Evolutionary conservation across 2,113 vertebrate species (phyloP), one percentile per base, ranked within the genome.

Genomic region (Struthio camelus): DNA sequence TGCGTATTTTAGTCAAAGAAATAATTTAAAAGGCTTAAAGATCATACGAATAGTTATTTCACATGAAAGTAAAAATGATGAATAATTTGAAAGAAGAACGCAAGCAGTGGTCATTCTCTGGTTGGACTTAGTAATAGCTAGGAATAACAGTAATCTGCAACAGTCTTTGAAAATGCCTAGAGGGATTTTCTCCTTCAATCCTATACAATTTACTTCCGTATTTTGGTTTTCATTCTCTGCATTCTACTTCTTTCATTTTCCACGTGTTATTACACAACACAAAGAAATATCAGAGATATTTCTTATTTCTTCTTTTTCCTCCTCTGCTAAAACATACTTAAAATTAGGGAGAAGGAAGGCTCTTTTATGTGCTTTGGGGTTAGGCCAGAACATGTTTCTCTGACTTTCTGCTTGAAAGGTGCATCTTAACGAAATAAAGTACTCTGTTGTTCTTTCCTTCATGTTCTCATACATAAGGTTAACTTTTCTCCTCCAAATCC

Each of bases 11-110:
- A 56, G 7, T 53, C 51, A 10, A 34, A 84, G 54, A 38, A 81
- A 3, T 20, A 34, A 19, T 17, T 13, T 38, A 42, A 67, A 89
- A 87, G 8, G 19, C 46, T 40, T 66, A 65, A 80, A 85, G 36
- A 62, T 67, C 61, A 80, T 32, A 48, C 18, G 93, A 93, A 87
- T 54, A 87, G 48, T 61, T 89, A 50, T 66, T 85, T 87, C 73
- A 59, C 40, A 50, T 58, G 15, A 91, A 90, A 89, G 22, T 58
- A 73, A 79, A 79, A 87, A 27, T 9, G 34, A 78, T 70, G 4
- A 93, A 93, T 80, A 94, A 90, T 80, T 91, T 38, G 69, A 91
- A 96, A 50, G 27, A 20, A 77, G 34, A 91, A 80, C 70, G 85
- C 81, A 85, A 87, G 53, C 27, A 76, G 17, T 4, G 14, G 24